Conservation (phyloP, 30 jellyfish, hydroid and myxozoan species). For the Morbakka virulenta region DNA sequence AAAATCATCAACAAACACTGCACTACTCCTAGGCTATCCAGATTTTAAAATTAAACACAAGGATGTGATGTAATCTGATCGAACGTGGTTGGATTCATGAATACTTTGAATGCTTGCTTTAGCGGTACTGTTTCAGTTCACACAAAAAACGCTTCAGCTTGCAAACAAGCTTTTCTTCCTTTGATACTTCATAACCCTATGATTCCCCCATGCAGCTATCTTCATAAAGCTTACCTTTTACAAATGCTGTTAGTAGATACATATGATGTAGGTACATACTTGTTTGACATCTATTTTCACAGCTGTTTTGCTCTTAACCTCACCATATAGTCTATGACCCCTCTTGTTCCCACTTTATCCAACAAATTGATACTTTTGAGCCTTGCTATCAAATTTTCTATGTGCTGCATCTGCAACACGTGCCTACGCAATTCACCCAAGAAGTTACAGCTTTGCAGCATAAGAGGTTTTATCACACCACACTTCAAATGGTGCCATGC, state of each 20-base stretch:
- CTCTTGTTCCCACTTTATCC: conserved; percentile 13
- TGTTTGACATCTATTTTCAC: too few species aligned
- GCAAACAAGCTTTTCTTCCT: not conserved
- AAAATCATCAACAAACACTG: conserved; percentile 4
- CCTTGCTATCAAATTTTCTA: conserved; percentile 33
- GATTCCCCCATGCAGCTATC: conserved; percentile 8
- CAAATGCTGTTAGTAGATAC: conserved; percentile 37
- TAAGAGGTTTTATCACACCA: conserved; percentile 46
- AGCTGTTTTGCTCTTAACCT: not conserved
- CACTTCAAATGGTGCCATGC: conserved; percentile 47
- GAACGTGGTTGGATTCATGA: not conserved
- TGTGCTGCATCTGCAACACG: conserved; percentile 30
- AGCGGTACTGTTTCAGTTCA: not conserved
- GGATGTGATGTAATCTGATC: not conserved
- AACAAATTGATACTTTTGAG: conserved; percentile 7
- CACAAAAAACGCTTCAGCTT: not conserved
- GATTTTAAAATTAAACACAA: not conserved
- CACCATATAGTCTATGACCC: conserved; percentile 28
- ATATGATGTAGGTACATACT: conserved; percentile 27
- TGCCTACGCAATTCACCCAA: conserved; percentile 60
- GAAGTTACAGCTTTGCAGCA: conserved; percentile 23
- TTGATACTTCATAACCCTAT: not conserved
- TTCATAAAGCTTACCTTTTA: too few species aligned
- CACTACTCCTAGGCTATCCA: not conserved
- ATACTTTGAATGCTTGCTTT: not conserved